Evolutionary conservation across 2,113 vertebrate genomes (phyloP), one percentile per base, ranked within the genome.

Genomic region (Furnarius figulus): DNA sequence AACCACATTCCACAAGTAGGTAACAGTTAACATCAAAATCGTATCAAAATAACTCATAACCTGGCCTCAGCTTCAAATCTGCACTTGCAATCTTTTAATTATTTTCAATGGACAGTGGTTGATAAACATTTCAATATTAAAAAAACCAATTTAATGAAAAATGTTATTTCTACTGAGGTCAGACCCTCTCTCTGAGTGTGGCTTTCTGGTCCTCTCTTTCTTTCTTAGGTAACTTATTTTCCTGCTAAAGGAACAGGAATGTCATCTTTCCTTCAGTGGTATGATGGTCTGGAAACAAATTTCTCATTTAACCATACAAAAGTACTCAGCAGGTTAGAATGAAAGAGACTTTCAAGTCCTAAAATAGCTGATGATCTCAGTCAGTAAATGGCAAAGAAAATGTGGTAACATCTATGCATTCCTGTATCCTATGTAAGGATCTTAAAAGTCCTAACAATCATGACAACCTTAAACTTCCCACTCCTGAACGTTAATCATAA

Each of bases 1-100:
- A 97, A 92, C 83, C 76, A 86, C 79, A 96, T 86, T 96, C 95
- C 61, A 37, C 0, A 15, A 94, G 79, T 8, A 91, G 67, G 27
- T 90, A 92, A 72, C 47, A 80, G 81, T 33, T 87, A 71, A 93
- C 91, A 87, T 76, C 50, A 55, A 76, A 94, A 61, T 86, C 28
- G 31, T 44, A 71, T 28, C 4, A 5, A 65, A 94, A 63, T 22
- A 94, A 44, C 39, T 87, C 35, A 77, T 63, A 95, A 90, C 39
- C 23, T 37, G 28, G 33, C 33, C 63, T 78, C 74, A 76, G 74
- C 50, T 65, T 58, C 40, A 70, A 44, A 91, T 91, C 86, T 76
- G 25, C 42, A 84, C 81, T 87, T 84, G 65, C 52, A 89, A 80
- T 88, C 47, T 72, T 87, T 73, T 79, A 81, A 78, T 72, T 78